Evolutionary conservation across 2,113 vertebrate species (phyloP).

Genomic region (Nycticebus coucang): DNA sequence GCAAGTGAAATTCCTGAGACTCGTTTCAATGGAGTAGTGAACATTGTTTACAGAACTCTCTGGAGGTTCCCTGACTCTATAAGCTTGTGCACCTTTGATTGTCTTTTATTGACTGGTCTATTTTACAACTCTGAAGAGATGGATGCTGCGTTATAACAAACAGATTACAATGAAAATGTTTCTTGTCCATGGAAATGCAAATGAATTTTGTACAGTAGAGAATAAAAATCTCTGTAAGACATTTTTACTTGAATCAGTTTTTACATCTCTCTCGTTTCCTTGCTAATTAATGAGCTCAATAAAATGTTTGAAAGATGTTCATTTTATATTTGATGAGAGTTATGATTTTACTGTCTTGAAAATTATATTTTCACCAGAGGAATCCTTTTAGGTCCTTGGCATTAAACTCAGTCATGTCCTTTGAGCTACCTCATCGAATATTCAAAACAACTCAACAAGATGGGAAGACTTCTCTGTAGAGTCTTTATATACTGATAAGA

Average conservation of each 20-base stretch:
- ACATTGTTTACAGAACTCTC: not conserved
- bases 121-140: not conserved
- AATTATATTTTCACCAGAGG: not conserved
- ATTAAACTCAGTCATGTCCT: not conserved
- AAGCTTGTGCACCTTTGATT: not conserved
- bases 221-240: constrained; percentile 28
- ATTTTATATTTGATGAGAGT: not conserved
- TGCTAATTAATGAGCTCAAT: constrained; percentile 40
- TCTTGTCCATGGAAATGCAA: constrained; percentile 2
- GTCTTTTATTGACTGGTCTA: not conserved
- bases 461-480: not conserved
- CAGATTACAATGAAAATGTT: not conserved
- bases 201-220: not conserved
- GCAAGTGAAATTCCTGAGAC: not conserved
- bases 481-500: not conserved
- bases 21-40: not conserved
- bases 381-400: not conserved
- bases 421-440: not conserved
- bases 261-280: constrained; percentile 5
- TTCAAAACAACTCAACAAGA: not conserved
- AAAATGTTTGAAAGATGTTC: not conserved
- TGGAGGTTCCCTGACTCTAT: not conserved
- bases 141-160: not conserved
- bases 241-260: constrained; percentile 26
- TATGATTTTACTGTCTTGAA: constrained; percentile 31